Evolutionary conservation across 2,797 vertebrate species (phyloP).

Genomic region (Lutjanus campechanus): DNA sequence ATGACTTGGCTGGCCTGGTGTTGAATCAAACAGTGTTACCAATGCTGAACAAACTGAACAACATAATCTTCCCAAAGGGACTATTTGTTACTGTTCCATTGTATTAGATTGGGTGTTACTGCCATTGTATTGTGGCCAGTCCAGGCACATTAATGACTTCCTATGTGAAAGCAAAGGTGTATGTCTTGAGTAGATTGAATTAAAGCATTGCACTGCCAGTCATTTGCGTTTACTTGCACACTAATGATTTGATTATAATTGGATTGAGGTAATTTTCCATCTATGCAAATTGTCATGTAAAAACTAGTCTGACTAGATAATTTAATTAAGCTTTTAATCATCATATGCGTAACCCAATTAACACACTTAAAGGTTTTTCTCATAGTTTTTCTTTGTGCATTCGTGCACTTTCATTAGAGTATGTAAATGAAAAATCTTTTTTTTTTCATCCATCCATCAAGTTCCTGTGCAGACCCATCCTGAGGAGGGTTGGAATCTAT

Average conservation of each 20-base stretch:
- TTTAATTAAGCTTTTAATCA: conserved; percentile 37
- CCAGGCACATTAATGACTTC: neutral
- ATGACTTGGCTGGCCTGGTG: too few relatives aligned
- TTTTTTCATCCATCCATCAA: neutral
- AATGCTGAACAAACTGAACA: neutral
- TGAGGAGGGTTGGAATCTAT: neutral
- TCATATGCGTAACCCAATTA: conserved; percentile 29
- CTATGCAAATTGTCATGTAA: conserved; percentile 16
- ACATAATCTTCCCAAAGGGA: too few relatives aligned
- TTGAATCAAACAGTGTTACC: neutral
- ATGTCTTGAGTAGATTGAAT: neutral
- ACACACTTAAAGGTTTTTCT: neutral
- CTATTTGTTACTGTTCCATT: neutral
- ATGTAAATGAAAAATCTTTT: conserved; percentile 16
- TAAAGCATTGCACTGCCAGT: neutral
- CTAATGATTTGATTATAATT: conserved; percentile 26
- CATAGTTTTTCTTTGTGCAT: neutral
- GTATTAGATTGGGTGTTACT: neutral
- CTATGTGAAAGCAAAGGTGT: neutral
- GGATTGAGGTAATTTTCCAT: conserved; percentile 35
- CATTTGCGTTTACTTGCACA: neutral
- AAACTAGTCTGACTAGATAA: conserved; percentile 5
- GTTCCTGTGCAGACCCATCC: neutral
- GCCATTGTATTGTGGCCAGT: neutral
- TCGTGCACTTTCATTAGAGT: conserved; percentile 15